Evolutionary conservation across 2,888 invertebrate genomes (phyloP).

Genomic region (Clivina fossor): DNA sequence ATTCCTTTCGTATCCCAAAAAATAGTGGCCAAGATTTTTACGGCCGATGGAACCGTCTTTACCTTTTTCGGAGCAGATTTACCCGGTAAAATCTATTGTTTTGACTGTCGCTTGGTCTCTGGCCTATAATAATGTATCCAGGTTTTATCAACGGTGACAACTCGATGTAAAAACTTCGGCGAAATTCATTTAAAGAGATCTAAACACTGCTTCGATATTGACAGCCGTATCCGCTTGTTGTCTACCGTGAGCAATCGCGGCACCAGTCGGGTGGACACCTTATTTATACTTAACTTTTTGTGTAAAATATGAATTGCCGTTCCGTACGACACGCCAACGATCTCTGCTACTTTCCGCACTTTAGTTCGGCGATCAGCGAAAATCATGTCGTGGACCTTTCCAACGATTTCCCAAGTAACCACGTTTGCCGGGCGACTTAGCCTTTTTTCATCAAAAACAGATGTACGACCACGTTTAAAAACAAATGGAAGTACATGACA

Average conservation of each 20-base stretch:
- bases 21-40: too few relatives aligned
- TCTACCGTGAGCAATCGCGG: not conserved
- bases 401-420: constrained; percentile 37
- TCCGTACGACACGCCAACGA: too few relatives aligned
- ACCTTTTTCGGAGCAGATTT: not conserved
- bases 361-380: constrained; percentile 36
- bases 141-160: not conserved
- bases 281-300: constrained; percentile 24
- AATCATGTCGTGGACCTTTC: constrained; percentile 35
- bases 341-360: constrained; percentile 37
- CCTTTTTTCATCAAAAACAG: constrained; percentile 29
- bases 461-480: constrained; percentile 38
- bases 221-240: not conserved
- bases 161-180: too few relatives aligned
- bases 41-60: too few relatives aligned
- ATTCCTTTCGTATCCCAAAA: too few relatives aligned
- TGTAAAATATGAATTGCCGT: too few relatives aligned
- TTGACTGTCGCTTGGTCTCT: constrained; percentile 5
- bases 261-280: not conserved
- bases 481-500: too few relatives aligned
- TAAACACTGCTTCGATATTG: too few relatives aligned
- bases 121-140: constrained; percentile 1
- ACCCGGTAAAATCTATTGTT: not conserved
- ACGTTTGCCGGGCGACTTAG: constrained; percentile 31
- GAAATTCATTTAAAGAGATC: too few relatives aligned